Conservation (phyloP, 2,888 invertebrate genomes). For the Octodonta nipae region DNA sequence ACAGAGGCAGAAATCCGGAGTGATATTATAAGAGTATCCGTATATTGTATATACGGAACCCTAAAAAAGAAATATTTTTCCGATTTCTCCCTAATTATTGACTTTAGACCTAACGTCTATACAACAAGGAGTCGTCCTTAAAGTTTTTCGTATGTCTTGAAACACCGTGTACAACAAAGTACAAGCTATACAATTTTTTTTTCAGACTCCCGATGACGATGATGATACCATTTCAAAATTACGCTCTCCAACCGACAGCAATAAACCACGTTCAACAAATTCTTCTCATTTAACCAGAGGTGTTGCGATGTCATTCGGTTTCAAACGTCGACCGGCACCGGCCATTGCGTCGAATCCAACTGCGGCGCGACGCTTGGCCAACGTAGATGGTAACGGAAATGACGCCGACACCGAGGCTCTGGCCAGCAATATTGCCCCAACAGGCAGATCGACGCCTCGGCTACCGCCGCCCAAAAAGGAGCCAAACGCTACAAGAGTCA, state of each 20-base stretch:
- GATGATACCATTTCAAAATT: conserved; percentile 15
- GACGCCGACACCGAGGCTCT: conserved; percentile 29
- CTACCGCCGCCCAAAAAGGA: conserved; percentile 56
- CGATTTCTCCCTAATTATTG: no score
- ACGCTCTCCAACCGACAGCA: conserved; percentile 5
- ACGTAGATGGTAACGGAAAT: conserved; percentile 27
- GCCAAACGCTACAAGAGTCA: conserved; percentile 47
- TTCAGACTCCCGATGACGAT: conserved; percentile 21
- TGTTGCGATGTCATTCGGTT: conserved; percentile 73
- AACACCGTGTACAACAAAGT: no score
- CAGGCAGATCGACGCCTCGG: conserved; percentile 52
- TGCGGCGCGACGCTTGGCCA: conserved; percentile 34
- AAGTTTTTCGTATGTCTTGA: no score
- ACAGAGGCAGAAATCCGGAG: no score
- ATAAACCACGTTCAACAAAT: neutral
- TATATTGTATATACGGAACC: no score
- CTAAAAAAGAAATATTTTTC: no score
- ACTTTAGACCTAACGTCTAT: no score
- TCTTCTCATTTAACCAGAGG: conserved; percentile 42
- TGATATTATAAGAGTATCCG: no score
- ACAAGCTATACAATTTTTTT: no score
- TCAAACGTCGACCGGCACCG: conserved; percentile 51
- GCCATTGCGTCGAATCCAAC: conserved; percentile 26
- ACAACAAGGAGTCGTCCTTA: no score
- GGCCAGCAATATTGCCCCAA: conserved; percentile 32